phyloP scores from a whole-genome alignment of 2,888 invertebrate species.

The Drosophila pseudotakahashii region DNA sequence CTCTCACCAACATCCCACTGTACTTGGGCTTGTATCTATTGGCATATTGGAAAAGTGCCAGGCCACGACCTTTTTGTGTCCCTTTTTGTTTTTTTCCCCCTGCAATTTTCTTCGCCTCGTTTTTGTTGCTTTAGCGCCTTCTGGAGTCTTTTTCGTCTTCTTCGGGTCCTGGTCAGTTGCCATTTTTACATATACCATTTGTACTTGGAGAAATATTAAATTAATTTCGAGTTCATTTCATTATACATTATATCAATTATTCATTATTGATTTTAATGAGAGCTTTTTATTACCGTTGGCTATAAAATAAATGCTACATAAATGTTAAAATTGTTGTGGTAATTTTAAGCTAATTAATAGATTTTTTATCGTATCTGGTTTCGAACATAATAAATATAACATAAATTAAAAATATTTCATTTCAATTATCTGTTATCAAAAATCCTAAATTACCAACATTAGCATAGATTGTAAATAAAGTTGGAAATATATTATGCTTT shows the following conservation, averaged over 20 bases:
- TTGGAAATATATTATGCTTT: too few species aligned
- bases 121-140: slow-evolving; percentile 24
- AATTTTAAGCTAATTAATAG: too few species aligned
- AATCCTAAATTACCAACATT: too few species aligned
- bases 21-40: slow-evolving; percentile 32
- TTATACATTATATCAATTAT: neutral
- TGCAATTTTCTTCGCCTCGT: neutral
- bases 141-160: neutral
- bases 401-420: too few species aligned
- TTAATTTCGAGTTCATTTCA: neutral
- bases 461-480: too few species aligned
- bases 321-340: too few species aligned
- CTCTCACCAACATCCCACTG: slow-evolving; percentile 5
- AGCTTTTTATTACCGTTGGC: too few species aligned
- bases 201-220: slow-evolving; percentile 4
- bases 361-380: too few species aligned
- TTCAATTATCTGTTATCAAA: too few species aligned
- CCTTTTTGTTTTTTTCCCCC: slow-evolving; percentile 11
- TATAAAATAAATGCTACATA: too few species aligned
- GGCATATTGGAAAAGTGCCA: slow-evolving; percentile 49
- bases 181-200: slow-evolving; percentile 27
- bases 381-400: too few species aligned
- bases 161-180: slow-evolving; percentile 21
- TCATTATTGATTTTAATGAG: too few species aligned
- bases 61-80: slow-evolving; percentile 23